Evolutionary conservation across 1,140 invertebrate genomes (phyloP), one percentile per base, ranked within the genome.

Genomic region (Pseudomyrmex cubaensis): DNA sequence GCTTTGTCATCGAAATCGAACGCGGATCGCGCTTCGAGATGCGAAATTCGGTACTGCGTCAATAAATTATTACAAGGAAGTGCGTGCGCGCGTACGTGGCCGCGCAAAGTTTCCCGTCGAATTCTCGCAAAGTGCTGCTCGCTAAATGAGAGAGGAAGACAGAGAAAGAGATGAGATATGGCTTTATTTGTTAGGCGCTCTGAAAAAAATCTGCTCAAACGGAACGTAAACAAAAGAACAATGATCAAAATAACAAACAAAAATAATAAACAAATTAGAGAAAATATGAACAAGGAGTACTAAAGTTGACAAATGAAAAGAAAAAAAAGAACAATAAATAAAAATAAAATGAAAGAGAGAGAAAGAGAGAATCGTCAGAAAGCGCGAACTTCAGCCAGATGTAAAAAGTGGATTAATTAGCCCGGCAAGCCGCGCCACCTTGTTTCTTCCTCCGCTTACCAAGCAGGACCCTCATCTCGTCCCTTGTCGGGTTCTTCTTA

Each of bases 401-500:
- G 59, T 83, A 75, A 82, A 87, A 87, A 87, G 83, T 85, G 74
- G 87, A 87, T 88, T 88, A 88, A 88, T 87, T 87, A 88, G 83
- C 76, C 46, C 66, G 64, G 76, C 80, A 77, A 69, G 63, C 72
- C 56, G 59, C 56, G 59, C 35, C 72, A 59, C 57, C 83, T 69
- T 61, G 63, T 57, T 74, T 82, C 85, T 82, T 88, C 54, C 61
- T 52, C 69, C 86, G 72, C 83, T 87, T 82, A 85, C 83, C 54
- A 54, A 88, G 77, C 82, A 78, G 17, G 67, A 82, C 46, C 67
- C 83, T 87, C 82, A 70, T 88, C 82, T 87, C 54, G 57, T 67
- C 35, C 63, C 54, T 35, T 63, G 64, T 87, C 75, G 62, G 35
- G 57, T 22, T 63, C 86, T 73, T 75, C 69, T 52, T 50, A 44